phyloP scores from a whole-genome alignment of 2,797 vertebrate genomes.

The Euthynnus affinis region DNA sequence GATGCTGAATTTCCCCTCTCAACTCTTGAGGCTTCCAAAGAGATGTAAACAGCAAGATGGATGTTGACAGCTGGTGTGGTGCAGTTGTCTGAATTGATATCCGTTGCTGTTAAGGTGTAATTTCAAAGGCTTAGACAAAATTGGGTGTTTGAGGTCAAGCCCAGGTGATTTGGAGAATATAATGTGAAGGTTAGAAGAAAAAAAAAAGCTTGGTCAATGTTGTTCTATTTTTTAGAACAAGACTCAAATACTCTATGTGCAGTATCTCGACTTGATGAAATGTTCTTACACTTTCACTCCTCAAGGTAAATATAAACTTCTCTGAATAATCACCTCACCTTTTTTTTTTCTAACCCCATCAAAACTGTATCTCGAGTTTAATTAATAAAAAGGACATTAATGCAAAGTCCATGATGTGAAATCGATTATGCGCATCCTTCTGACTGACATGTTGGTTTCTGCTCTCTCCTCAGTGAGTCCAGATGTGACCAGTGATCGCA shows the following conservation, averaged over 20 bases:
- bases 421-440: not conserved
- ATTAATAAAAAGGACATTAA: slow-evolving; percentile 1
- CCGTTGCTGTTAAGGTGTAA: slow-evolving; percentile 44
- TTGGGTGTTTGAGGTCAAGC: slow-evolving; percentile 37
- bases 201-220: not conserved
- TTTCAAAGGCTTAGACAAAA: slow-evolving; percentile 48
- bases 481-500: slow-evolving; percentile 86
- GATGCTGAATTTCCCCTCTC: slow-evolving; percentile 35
- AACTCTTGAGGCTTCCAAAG: slow-evolving; percentile 58
- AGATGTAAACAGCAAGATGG: slow-evolving; percentile 69
- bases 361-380: not conserved
- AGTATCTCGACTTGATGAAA: slow-evolving; percentile 2
- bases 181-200: slow-evolving; percentile 30
- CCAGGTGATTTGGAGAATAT: slow-evolving; percentile 17
- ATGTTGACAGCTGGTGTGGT: slow-evolving; percentile 63
- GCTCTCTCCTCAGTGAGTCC: slow-evolving; percentile 86
- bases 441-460: slow-evolving; percentile 52
- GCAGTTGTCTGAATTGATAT: slow-evolving; percentile 67
- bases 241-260: not conserved
- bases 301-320: not conserved
- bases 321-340: not conserved
- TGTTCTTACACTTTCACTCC: not conserved
- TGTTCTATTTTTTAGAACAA: slow-evolving; percentile 15
- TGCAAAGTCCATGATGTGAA: not conserved
- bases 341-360: too few relatives aligned